phyloP scores from a whole-genome alignment of 2,888 invertebrate species.

The Ernsta delagoae region DNA sequence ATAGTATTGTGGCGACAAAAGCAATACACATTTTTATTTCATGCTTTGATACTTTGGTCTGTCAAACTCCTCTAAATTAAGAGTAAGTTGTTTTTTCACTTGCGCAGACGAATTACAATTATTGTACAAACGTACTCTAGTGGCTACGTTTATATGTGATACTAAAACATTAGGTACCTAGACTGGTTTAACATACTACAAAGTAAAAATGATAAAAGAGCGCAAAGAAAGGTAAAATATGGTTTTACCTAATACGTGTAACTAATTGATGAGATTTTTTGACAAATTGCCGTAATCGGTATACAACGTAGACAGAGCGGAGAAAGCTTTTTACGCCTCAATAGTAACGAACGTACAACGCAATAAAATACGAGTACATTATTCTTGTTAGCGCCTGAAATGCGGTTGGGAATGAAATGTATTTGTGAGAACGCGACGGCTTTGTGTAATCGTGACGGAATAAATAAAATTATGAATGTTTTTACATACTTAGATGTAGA shows the following conservation, averaged over 20 bases:
- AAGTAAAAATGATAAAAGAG: too few species aligned
- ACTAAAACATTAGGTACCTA: too few species aligned
- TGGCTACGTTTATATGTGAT: too few species aligned
- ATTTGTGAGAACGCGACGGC: neutral
- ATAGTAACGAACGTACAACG: slow-evolving; percentile 2
- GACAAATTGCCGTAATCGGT: slow-evolving; percentile 14
- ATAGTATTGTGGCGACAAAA: too few species aligned
- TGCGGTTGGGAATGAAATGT: slow-evolving; percentile 3
- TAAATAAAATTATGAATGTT: neutral
- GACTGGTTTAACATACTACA: too few species aligned
- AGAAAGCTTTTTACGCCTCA: neutral
- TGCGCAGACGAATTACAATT: too few species aligned
- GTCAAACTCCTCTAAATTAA: too few species aligned
- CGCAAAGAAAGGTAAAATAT: neutral
- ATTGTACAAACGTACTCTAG: too few species aligned
- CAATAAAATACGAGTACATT: slow-evolving; percentile 5
- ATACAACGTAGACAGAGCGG: neutral
- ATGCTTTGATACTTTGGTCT: too few species aligned
- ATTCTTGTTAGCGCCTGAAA: slow-evolving; percentile 8
- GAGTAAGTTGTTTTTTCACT: too few species aligned
- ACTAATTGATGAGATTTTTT: slow-evolving; percentile 3
- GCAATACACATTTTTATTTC: too few species aligned
- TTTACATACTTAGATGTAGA: neutral
- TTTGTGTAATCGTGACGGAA: neutral
- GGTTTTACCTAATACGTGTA: too few species aligned